Conservation (phyloP, 2,888 invertebrate genomes). For the Spodoptera picta region DNA sequence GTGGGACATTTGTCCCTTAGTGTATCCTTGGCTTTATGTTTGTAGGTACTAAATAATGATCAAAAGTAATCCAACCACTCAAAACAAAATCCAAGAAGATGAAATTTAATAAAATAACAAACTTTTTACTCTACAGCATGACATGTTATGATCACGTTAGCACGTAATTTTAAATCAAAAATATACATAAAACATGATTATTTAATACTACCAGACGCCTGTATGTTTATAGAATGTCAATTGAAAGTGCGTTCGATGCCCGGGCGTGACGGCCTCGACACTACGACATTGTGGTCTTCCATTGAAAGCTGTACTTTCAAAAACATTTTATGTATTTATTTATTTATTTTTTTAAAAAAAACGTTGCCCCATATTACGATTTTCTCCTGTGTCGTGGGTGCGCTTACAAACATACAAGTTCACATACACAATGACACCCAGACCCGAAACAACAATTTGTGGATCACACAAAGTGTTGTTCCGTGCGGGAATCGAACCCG, state of each 20-base stretch:
- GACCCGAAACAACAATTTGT: no score
- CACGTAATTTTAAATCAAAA: slow-evolving; percentile 1
- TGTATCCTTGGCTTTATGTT: no score
- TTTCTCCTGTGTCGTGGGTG: no score
- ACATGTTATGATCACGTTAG: neutral
- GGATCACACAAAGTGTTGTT: no score
- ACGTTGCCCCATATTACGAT: no score
- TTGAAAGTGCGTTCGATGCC: slow-evolving; percentile 51
- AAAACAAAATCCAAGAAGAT: slow-evolving; percentile 2
- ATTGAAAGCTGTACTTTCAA: slow-evolving; percentile 29
- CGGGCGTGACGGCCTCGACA: slow-evolving; percentile 38
- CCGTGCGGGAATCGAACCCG: no score
- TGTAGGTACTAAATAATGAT: neutral
- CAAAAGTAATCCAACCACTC: slow-evolving; percentile 22
- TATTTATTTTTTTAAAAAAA: no score
- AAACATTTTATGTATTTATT: no score
- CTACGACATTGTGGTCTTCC: slow-evolving; percentile 7
- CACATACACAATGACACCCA: no score
- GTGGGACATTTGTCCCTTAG: no score
- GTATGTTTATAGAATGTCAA: slow-evolving; percentile 50
- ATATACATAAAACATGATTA: slow-evolving; percentile 49
- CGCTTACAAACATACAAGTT: no score
- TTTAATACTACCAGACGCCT: slow-evolving; percentile 42
- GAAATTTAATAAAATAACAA: slow-evolving; percentile 21
- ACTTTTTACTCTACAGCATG: neutral